These are phyloP conservation scores for Odontothrips loti DNA, from an alignment of 2,888 invertebrate genomes.

Conservation along the genomic window DNA sequence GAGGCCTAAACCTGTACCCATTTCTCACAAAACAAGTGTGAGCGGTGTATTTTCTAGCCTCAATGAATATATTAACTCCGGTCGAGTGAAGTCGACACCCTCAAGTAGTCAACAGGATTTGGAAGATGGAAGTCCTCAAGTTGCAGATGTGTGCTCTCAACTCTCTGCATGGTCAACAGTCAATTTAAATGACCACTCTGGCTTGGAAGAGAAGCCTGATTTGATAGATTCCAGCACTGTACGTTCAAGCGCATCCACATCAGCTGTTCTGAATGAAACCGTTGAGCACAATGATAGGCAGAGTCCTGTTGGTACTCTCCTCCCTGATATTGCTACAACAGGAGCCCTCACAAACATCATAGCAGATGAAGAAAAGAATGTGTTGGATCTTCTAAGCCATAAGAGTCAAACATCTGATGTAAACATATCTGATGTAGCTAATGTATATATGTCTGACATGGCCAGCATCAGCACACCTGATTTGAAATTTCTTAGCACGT, in stretches of 20 bases:
- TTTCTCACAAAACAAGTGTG: background rate
- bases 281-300: background rate
- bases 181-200: background rate
- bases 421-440: no score
- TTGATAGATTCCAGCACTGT: background rate
- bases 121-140: background rate
- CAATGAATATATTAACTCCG: slow-evolving; percentile 23
- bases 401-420: background rate
- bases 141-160: background rate
- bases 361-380: background rate
- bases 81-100: background rate
- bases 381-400: background rate
- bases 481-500: no score
- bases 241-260: background rate
- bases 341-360: background rate
- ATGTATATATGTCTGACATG: no score
- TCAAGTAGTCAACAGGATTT: background rate
- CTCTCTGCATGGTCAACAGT: background rate
- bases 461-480: no score
- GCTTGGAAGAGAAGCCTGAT: background rate
- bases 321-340: background rate
- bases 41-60: slow-evolving; percentile 27
- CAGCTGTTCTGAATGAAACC: background rate
- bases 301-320: background rate
- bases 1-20: background rate